Evolutionary conservation across 2,113 vertebrate species (phyloP), one percentile per base, ranked within the genome.

Genomic region (Marmota flaviventris): DNA sequence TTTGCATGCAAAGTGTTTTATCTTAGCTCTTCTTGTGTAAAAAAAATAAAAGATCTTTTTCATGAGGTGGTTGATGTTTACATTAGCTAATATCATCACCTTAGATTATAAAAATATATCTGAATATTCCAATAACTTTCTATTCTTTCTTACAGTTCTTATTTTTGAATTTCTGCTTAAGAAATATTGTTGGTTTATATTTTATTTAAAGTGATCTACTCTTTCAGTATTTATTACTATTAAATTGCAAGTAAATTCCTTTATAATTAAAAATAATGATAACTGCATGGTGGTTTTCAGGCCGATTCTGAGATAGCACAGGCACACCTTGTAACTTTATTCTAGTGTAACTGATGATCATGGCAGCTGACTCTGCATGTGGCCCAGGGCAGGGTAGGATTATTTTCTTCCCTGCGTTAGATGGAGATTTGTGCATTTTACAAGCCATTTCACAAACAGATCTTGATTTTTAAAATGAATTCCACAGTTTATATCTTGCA

Each of bases 261-360:
- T 51, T 20, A n/a, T 32, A 32, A 72, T 37, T 77, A 29, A 76
- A 77, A 87, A 69, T 77, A 48, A 2, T 51, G 70, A 25, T 27
- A 4, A 22, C 29, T 83, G 4, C 22, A 39, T 16, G 48, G 27
- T 32, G 3, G 8, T 24, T 22, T 13, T 2, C 13, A 45, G 48
- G 18, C 1, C 0, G 2, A 9, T 14, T 83, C 69, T 45, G n/a
- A 39, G 22, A 42, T 14, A 34, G 0, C 3, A n/a, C 16, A 18
- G 13, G 1, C 20, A 17, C 20, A 53, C 1, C 0, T 18, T 0
- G 1, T 27, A 11, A 51, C 22, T 6, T 2, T 29, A 8, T 2
- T 20, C 37, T 24, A 4, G 1, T 18, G 48, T 2, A 22, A n/a
- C 5, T n/a, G 4, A 6, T 53, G 14, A n/a, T 17, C 24, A 63